These are phyloP conservation scores for Popillia japonica DNA, from an alignment of 1,140 invertebrate species.

Conservation along the genomic window DNA sequence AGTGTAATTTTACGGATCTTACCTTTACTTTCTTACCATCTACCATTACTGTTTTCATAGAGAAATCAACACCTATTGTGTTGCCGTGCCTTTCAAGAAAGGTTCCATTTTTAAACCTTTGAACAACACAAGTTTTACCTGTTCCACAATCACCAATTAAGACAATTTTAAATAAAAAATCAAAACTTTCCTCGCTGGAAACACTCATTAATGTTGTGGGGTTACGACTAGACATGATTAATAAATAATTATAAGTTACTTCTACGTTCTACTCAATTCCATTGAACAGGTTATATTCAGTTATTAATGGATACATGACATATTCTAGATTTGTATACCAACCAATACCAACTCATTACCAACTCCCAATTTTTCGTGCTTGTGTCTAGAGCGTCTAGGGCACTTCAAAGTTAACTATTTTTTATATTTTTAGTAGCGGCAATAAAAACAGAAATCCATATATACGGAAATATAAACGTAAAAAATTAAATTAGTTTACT, in stretches of 20 bases:
- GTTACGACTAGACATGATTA: constrained; percentile 47
- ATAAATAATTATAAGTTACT: neutral
- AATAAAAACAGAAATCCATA: too few relatives aligned
- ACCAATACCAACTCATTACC: too few relatives aligned
- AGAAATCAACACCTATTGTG: constrained; percentile 96
- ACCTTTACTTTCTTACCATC: constrained; percentile 95
- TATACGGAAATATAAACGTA: too few relatives aligned
- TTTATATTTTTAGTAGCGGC: too few relatives aligned
- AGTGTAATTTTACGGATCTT: constrained; percentile 48
- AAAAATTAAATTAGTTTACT: too few relatives aligned
- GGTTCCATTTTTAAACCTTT: constrained; percentile 91
- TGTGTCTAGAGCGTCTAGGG: neutral
- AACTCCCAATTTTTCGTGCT: neutral
- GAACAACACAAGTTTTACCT: constrained; percentile 88
- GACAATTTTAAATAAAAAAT: constrained; percentile 86
- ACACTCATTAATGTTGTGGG: constrained; percentile 60
- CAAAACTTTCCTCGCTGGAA: constrained; percentile 73
- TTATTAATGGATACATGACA: constrained; percentile 16
- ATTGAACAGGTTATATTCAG: constrained; percentile 35
- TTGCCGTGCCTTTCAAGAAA: constrained; percentile 93
- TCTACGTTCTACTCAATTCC: constrained; percentile 1
- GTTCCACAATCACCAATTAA: constrained; percentile 85
- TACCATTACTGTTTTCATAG: constrained; percentile 93
- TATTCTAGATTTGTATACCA: neutral
- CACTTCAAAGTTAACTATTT: too few relatives aligned